A percentile compares a stretch with the other conserved stretches of the same genome.
Conservation (phyloP, 2,888 invertebrate species). For the Druceiella hillmani region DNA sequence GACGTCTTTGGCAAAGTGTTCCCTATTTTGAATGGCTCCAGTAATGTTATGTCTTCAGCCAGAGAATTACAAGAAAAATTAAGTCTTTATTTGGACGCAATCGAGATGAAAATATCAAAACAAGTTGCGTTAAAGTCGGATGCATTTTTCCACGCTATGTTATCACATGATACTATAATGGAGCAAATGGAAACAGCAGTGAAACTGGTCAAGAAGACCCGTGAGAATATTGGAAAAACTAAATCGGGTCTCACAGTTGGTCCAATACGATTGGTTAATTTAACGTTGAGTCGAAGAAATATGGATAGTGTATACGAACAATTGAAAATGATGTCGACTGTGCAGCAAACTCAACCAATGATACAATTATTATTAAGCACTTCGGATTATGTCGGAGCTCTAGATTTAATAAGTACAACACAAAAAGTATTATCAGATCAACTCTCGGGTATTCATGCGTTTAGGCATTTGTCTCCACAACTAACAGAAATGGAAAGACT, state of each 20-base stretch:
- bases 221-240: constrained; percentile 70
- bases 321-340: constrained; percentile 87
- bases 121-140: constrained; percentile 94
- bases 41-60: constrained; percentile 57
- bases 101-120: constrained; percentile 89
- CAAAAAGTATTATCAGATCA: constrained; percentile 90
- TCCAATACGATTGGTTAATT: constrained; percentile 71
- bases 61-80: constrained; percentile 81
- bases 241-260: constrained; percentile 75
- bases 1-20: constrained; percentile 83
- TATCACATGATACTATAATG: constrained; percentile 96
- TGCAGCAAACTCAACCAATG: constrained; percentile 97
- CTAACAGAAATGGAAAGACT: constrained; percentile 91
- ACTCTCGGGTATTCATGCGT: constrained; percentile 88
- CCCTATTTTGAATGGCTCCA: constrained; percentile 55
- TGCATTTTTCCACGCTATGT: constrained; percentile 97
- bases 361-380: constrained; percentile 91
- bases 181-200: constrained; percentile 86
- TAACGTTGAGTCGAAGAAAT: constrained; percentile 61
- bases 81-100: constrained; percentile 90
- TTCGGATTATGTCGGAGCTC: constrained; percentile 94
- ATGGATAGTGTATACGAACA: constrained; percentile 63
- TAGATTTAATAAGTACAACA: constrained; percentile 94
- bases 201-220: constrained; percentile 65
- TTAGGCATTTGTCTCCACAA: constrained; percentile 93